A percentile compares a stretch with the other conserved stretches of the same genome.
phyloP scores from a whole-genome alignment of 2,113 vertebrate species.

The Hepsetus odoe region DNA sequence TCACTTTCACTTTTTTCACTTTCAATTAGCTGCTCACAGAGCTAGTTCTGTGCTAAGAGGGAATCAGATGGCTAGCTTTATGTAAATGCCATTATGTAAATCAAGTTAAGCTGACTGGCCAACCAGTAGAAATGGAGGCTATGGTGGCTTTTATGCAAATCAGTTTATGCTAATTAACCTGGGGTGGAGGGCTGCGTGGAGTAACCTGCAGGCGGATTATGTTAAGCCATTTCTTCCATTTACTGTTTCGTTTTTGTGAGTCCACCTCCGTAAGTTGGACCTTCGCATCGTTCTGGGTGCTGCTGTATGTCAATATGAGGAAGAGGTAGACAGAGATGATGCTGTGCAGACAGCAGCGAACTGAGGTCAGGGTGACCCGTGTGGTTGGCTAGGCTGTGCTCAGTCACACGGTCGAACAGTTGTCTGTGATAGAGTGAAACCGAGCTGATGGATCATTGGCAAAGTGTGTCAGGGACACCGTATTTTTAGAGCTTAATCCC shows the following conservation, averaged over 20 bases:
- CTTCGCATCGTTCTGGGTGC: no score
- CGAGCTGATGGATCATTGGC: constrained; percentile 62
- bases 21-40: no score
- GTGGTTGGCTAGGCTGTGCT: constrained; percentile 14
- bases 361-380: constrained; percentile 42
- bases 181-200: no score
- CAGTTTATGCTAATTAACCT: background rate
- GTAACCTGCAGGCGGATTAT: no score
- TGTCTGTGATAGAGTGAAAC: constrained; percentile 60
- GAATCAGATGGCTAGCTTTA: no score
- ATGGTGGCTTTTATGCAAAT: background rate
- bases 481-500: constrained; percentile 77
- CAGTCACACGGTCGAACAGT: constrained; percentile 50
- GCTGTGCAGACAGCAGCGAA: background rate
- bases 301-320: background rate
- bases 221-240: background rate
- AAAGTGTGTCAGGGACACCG: constrained; percentile 78
- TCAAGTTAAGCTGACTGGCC: background rate
- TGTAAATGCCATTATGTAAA: background rate
- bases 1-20: no score
- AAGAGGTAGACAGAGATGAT: background rate
- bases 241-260: no score
- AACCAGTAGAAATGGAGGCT: no score
- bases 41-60: no score
- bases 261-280: background rate